Conservation (phyloP, 2,888 invertebrate species). For the Drosophila lutescens region DNA sequence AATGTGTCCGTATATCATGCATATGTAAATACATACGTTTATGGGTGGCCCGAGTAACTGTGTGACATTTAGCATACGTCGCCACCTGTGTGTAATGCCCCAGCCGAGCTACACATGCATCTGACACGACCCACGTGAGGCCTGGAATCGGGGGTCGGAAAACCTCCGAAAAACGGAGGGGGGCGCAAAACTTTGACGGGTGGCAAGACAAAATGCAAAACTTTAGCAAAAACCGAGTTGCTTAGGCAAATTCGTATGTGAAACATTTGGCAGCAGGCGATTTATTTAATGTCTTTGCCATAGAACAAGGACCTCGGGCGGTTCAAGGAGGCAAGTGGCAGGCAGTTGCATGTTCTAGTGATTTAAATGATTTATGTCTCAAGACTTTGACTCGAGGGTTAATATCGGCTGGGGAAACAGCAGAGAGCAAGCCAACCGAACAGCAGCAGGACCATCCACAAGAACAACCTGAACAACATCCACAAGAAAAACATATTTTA, state of each 20-base stretch:
- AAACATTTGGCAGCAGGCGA: constrained; percentile 84
- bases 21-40: constrained; percentile 13
- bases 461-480: constrained; percentile 24
- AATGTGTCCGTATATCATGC: constrained; percentile 25
- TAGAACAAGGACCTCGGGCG: constrained; percentile 29
- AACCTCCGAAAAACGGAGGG: neutral
- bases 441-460: constrained; percentile 33
- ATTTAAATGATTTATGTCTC: constrained; percentile 84
- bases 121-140: constrained; percentile 50
- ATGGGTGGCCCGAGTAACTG: constrained; percentile 50
- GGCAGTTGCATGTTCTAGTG: constrained; percentile 83
- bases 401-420: constrained; percentile 67
- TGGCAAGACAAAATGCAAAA: constrained; percentile 70
- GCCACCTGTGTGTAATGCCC: constrained; percentile 75
- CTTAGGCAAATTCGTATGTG: constrained; percentile 80
- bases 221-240: constrained; percentile 64
- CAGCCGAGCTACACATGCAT: constrained; percentile 59
- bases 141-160: neutral
- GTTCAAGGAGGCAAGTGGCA: constrained; percentile 18
- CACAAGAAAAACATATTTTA: constrained; percentile 58
- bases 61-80: constrained; percentile 76
- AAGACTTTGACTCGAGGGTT: constrained; percentile 80
- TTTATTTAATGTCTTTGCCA: constrained; percentile 83
- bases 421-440: constrained; percentile 35
- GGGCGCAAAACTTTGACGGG: constrained; percentile 39